Conservation (phyloP, 2,113 vertebrate species). For the Coptodon rendalli region DNA sequence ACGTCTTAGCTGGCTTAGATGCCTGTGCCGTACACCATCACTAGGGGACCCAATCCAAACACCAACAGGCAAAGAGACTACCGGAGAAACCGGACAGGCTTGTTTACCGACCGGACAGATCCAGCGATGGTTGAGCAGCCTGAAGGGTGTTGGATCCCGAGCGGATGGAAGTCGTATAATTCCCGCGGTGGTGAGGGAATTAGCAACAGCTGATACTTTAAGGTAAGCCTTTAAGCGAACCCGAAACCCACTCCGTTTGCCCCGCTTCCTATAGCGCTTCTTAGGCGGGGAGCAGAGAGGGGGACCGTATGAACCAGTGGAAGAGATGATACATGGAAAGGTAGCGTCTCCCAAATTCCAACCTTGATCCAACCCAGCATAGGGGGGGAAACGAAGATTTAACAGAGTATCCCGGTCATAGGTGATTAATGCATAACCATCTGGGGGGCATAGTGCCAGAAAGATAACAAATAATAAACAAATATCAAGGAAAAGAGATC, state of each 20-base stretch:
- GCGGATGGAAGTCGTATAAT: too few species aligned
- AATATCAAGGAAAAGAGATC: too few species aligned
- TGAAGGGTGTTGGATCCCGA: accelerated
- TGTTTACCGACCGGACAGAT: neutral
- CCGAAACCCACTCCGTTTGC: accelerated
- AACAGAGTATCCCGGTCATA: neutral
- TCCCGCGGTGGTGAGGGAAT: accelerated
- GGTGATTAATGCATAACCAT: neutral
- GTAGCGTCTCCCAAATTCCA: neutral
- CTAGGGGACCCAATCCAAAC: neutral
- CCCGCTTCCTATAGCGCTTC: accelerated
- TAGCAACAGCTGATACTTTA: neutral
- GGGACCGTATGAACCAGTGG: accelerated
- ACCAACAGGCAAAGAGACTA: neutral
- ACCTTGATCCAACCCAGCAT: neutral
- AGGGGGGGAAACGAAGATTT: accelerated
- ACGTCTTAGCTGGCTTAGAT: accelerated
- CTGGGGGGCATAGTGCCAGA: neutral
- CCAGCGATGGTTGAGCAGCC: accelerated
- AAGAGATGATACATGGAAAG: neutral
- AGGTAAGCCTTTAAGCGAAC: accelerated
- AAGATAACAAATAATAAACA: neutral
- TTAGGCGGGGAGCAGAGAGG: accelerated
- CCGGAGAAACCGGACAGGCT: neutral
- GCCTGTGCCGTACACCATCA: accelerated